Percentiles rank a stretch among this genome's conserved stretches.
phyloP scores from a whole-genome alignment of 2,113 vertebrate species.

The Tamias sibiricus region DNA sequence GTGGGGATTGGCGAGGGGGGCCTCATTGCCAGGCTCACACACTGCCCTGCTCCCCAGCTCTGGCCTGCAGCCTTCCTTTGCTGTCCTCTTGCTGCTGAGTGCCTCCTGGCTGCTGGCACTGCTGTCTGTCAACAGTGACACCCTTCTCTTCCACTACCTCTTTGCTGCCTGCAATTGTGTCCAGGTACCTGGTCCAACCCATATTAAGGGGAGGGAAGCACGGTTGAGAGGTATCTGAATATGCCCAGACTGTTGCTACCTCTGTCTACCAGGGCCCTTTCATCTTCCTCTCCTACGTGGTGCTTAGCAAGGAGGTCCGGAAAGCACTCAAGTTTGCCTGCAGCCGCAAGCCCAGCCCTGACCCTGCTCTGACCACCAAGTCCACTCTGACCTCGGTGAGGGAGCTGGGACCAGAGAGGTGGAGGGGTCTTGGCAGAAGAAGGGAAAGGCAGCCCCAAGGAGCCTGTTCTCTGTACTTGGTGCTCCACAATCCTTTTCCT shows the following conservation, averaged over 20 bases:
- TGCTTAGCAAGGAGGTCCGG: conserved; percentile 94
- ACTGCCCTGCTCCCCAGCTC: conserved; percentile 82
- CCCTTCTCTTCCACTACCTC: conserved; percentile 96
- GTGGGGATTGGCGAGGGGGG: rapidly evolving
- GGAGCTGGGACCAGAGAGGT: background rate
- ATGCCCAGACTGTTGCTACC: background rate
- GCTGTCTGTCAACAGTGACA: conserved; percentile 95
- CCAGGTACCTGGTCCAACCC: conserved; percentile 87
- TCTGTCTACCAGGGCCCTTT: conserved; percentile 91
- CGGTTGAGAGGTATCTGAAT: background rate
- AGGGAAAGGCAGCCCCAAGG: background rate
- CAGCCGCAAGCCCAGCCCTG: conserved; percentile 88
- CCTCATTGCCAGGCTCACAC: background rate
- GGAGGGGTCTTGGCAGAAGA: rapidly evolving
- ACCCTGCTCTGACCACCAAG: conserved; percentile 90
- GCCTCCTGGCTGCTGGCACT: conserved; percentile 93
- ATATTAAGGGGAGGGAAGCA: background rate
- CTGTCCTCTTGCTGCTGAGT: conserved; percentile 91
- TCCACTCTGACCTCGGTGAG: conserved; percentile 93
- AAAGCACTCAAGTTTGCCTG: conserved; percentile 93
- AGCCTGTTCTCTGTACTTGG: background rate
- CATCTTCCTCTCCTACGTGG: conserved; percentile 93
- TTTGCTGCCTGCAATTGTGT: conserved; percentile 93
- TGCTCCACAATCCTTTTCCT: background rate
- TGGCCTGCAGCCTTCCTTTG: conserved; percentile 90